phyloP scores from a whole-genome alignment of 2,888 invertebrate genomes.

The Odontomyia ornata region DNA sequence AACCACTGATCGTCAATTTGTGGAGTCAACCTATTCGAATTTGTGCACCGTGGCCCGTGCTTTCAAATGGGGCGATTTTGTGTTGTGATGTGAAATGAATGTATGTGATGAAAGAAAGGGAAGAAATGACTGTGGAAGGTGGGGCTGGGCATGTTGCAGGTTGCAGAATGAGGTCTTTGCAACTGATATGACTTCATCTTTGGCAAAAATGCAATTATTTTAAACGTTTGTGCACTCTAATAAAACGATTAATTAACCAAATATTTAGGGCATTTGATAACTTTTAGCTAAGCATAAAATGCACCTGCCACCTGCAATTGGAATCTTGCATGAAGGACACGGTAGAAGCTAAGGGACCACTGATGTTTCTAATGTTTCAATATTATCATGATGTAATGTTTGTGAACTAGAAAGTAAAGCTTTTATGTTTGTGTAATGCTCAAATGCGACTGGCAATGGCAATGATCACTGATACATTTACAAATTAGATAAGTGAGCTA shows the following conservation, averaged over 20 bases:
- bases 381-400: slow-evolving; percentile 12
- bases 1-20: slow-evolving; percentile 64
- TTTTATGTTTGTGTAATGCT: slow-evolving; percentile 35
- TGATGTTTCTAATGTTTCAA: slow-evolving; percentile 9
- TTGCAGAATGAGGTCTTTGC: too few species aligned
- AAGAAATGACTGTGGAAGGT: neutral
- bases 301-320: neutral
- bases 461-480: slow-evolving; percentile 34
- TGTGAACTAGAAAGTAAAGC: slow-evolving; percentile 20
- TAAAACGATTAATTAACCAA: too few species aligned
- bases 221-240: too few species aligned
- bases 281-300: too few species aligned
- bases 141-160: neutral
- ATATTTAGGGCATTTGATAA: too few species aligned
- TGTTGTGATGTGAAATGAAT: slow-evolving; percentile 48
- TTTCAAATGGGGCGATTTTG: slow-evolving; percentile 60
- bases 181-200: too few species aligned
- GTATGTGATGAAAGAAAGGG: slow-evolving; percentile 51
- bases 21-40: slow-evolving; percentile 64
- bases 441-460: slow-evolving; percentile 40
- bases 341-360: slow-evolving; percentile 16
- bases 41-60: slow-evolving; percentile 64
- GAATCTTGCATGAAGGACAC: neutral
- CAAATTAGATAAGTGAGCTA: slow-evolving; percentile 33
- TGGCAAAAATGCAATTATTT: too few species aligned